Base-by-base conservation (phyloP, 2,888 invertebrate genomes). In the Panopea generosa region DNA sequence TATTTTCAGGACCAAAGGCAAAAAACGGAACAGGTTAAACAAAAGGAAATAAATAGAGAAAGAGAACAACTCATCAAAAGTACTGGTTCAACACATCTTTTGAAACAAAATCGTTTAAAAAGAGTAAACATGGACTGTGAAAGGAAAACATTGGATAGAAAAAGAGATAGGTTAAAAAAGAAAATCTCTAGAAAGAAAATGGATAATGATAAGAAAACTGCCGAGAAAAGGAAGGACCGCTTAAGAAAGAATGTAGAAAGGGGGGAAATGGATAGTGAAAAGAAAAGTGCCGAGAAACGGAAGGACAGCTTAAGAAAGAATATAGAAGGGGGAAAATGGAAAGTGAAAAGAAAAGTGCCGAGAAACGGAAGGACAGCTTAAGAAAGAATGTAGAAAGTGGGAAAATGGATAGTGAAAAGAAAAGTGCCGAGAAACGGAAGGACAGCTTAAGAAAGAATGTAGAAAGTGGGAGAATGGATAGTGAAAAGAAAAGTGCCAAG, bases 1-100 rank as follows among this genome's bases (percentile, higher is more conserved):
- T 61, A 61, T 29, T 33, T 61, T 50, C 7, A 49, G 16, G 50
- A 49, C 50, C 61, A 49, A 18, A 27, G 20, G 18, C 27, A 6
- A 61, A 27, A 20, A 50, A 29, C 9, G n/a, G 22, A 57, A 40
- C 38, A 11, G 11, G n/a, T n/a, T n/a, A 26, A 18, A 27, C 18
- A 26, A n/a, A 26, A 55, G 29, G 11, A 55, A 18, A 55, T 18
- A 9, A 29, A n/a, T n/a, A n/a, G n/a, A n/a, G n/a, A n/a, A n/a
- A n/a, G n/a, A n/a, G n/a, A n/a, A n/a, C n/a, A n/a, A n/a, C n/a
- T n/a, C n/a, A n/a, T n/a, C n/a, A n/a, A n/a, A n/a, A n/a, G n/a
- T n/a, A n/a, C n/a, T n/a, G n/a, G n/a, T n/a, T n/a, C n/a, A n/a
- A n/a, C n/a, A n/a, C n/a, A n/a, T n/a, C n/a, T n/a, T n/a, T n/a